Evolutionary conservation across 53 echinoderm and acorn worm species (phyloP).

Genomic region (Holothuria scabra): DNA sequence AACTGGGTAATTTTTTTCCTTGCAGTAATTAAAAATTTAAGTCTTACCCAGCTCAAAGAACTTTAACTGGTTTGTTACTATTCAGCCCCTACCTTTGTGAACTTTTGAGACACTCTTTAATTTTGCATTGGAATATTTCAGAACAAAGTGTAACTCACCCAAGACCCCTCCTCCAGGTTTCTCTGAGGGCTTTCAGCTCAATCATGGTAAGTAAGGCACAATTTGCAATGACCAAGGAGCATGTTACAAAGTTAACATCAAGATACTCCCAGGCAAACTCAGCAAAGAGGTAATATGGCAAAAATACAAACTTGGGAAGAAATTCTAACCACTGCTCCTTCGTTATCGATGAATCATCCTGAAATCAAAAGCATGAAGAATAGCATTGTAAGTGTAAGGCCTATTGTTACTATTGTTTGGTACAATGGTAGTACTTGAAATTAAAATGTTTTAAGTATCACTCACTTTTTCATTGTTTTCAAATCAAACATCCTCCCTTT

Average conservation of each 20-base stretch:
- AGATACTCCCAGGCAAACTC: conserved; percentile 87
- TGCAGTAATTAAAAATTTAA: too few relatives aligned
- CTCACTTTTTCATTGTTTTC: too few relatives aligned
- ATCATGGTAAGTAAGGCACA: conserved; percentile 93
- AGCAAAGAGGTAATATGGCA: conserved; percentile 91
- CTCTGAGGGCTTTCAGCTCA: conserved; percentile 76
- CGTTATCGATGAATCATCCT: conserved; percentile 55
- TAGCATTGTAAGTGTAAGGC: too few relatives aligned
- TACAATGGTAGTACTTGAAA: too few relatives aligned
- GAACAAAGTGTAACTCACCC: conserved; percentile 58
- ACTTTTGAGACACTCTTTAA: too few relatives aligned
- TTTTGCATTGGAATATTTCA: neutral
- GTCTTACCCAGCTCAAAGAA: too few relatives aligned
- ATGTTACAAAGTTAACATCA: conserved; percentile 79
- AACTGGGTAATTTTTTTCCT: too few relatives aligned
- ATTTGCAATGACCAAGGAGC: conserved; percentile 74
- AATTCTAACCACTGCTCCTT: conserved; percentile 94
- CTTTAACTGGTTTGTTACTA: too few relatives aligned
- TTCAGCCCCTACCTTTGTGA: too few relatives aligned
- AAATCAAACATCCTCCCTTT: too few relatives aligned
- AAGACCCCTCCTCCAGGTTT: conserved; percentile 66
- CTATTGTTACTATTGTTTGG: too few relatives aligned
- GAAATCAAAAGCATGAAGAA: neutral
- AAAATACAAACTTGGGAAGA: conserved; percentile 84
- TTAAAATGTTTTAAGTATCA: too few relatives aligned